Base-by-base conservation (phyloP, 2,888 invertebrate species). In the Scelioninae gen. 2 region DNA sequence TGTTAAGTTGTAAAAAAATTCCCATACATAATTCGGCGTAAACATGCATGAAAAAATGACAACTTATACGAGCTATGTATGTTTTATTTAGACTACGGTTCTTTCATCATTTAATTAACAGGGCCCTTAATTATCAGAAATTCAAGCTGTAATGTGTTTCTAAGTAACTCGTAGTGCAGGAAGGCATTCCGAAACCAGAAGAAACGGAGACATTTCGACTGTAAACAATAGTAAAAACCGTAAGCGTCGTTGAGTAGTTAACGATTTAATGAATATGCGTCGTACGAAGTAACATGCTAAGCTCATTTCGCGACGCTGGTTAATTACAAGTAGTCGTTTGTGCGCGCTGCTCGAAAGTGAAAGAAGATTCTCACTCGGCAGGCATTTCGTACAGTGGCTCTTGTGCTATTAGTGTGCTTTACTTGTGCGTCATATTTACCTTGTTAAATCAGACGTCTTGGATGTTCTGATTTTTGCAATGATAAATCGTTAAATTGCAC, bases 181-280 rank as follows among this genome's bases (percentile, higher is more conserved):
- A 25, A 6, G 35, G 33, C 11, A 25, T 22, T 5, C 22, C 48
- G 60, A 46, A 70, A 70, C 53, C 39, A 52, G 37, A 58, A 53
- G 39, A 43, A 60, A 71, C 22, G 31, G 33, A 18, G 64, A 41
- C 55, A 55, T 69, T 73, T 60, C 15, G 64, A 65, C 37, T 46
- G 69, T 69, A 69, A 73, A 65, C 69, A 69, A 73, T 73, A 48
- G 58, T 69, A 65, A 69, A 73, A 73, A 73, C 48, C 53, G 57
- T 63, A 73, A 68, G 64, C 64, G 37, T 45, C 69, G 73, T 55
- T 53, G 73, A 64, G 69, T 55, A 69, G 69, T 73, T 69, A 73
- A 73, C 69, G 64, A 73, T 69, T 69, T 73, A 73, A 73, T 73
- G 73, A 73, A 73, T 73, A 73, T 69, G 64, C 73, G 64, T 60